These are phyloP conservation scores for Trichogramma pretiosum DNA, from an alignment of 1,140 invertebrate species.

Conservation along the genomic window DNA sequence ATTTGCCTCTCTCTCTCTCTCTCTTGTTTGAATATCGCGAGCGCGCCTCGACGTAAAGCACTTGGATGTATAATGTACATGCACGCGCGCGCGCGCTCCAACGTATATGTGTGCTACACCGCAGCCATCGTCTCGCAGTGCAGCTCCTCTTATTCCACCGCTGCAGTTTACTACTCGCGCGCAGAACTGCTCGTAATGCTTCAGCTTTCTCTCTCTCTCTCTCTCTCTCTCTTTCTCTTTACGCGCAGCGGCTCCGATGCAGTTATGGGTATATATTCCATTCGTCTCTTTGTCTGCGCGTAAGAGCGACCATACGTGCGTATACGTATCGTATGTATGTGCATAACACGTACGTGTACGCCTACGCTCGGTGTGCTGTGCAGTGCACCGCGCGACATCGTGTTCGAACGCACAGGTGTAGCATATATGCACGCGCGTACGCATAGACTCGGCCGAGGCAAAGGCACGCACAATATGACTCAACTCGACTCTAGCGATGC, in stretches of 20 bases:
- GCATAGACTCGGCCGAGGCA: neutral
- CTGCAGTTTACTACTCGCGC: no score
- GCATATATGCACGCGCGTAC: no score
- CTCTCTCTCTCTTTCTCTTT: neutral
- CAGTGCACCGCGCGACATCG: constrained; percentile 15
- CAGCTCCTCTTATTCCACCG: no score
- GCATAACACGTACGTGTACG: constrained; percentile 10
- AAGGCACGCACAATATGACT: no score
- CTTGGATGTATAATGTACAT: no score
- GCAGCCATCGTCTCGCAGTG: no score
- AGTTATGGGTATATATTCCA: constrained; percentile 4
- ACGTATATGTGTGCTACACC: no score
- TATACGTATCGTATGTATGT: constrained; percentile 11
- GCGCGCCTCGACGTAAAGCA: no score
- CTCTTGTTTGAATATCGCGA: no score
- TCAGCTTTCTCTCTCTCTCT: neutral
- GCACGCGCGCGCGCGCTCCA: neutral
- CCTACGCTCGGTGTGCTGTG: constrained; percentile 5
- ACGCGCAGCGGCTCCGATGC: neutral
- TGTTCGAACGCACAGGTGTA: neutral
- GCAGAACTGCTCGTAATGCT: no score
- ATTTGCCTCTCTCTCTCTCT: no score
- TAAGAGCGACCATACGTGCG: neutral
- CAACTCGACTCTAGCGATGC: neutral
- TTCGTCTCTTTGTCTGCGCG: constrained; percentile 13